These are phyloP conservation scores for Sterna hirundo DNA, from an alignment of 2,113 vertebrate genomes.

Conservation along the genomic window DNA sequence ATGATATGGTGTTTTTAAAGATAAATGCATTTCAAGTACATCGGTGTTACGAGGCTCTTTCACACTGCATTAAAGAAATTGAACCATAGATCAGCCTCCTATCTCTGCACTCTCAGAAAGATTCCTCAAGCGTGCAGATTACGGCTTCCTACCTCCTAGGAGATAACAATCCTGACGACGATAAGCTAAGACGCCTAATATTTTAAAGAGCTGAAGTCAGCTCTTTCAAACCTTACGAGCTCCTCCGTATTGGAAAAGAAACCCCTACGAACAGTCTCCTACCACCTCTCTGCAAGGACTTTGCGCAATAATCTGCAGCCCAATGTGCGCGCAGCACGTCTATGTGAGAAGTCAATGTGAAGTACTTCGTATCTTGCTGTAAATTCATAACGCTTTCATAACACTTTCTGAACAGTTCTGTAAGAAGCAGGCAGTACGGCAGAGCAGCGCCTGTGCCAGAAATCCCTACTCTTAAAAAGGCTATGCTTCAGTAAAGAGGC, in stretches of 20 bases:
- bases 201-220: background rate
- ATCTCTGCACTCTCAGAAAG: background rate
- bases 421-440: background rate
- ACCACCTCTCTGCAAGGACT: background rate
- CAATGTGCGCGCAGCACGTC: fast-evolving
- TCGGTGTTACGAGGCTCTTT: background rate
- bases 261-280: background rate
- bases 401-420: background rate
- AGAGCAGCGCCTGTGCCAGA: background rate
- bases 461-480: background rate
- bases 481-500: background rate
- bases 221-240: background rate
- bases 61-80: background rate
- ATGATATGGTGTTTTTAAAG: background rate
- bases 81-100: background rate
- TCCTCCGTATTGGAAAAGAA: background rate
- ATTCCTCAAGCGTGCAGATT: background rate
- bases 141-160: background rate
- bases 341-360: fast-evolving
- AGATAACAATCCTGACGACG: background rate
- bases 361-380: background rate
- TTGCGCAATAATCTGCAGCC: background rate
- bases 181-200: no score
- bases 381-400: background rate
- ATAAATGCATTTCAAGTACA: background rate